phyloP scores from a whole-genome alignment of 2,797 vertebrate species.

The Sebastes trivittatus region DNA sequence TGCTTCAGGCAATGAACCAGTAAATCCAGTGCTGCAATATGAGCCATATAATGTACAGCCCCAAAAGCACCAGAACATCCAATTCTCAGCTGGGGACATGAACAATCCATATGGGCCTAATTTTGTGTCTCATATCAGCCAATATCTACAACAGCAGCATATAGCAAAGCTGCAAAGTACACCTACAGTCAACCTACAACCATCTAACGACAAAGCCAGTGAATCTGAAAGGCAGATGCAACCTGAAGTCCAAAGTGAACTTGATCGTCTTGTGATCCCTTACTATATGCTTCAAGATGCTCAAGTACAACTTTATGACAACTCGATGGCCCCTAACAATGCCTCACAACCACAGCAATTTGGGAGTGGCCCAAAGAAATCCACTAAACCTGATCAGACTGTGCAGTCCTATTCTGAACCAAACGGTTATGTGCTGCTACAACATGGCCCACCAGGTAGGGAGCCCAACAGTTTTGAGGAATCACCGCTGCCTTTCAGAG shows the following conservation, averaged over 20 bases:
- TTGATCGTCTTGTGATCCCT: neutral
- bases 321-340: neutral
- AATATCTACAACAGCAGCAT: neutral
- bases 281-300: slow-evolving; percentile 41
- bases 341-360: neutral
- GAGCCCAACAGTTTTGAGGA: neutral
- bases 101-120: neutral
- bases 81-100: neutral
- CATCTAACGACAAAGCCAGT: neutral
- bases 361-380: neutral
- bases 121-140: neutral
- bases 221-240: neutral
- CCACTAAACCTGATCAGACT: neutral
- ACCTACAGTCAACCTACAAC: neutral
- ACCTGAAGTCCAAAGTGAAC: neutral
- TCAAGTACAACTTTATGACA: neutral
- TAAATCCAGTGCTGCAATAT: neutral
- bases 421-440: slow-evolving; percentile 46
- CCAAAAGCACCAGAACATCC: neutral
- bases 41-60: neutral
- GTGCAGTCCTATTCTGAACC: neutral
- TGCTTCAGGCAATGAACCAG: neutral
- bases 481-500: neutral
- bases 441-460: slow-evolving; percentile 52
- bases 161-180: neutral